phyloP scores from a whole-genome alignment of 2,888 invertebrate genomes.

The Polyploca ridens region DNA sequence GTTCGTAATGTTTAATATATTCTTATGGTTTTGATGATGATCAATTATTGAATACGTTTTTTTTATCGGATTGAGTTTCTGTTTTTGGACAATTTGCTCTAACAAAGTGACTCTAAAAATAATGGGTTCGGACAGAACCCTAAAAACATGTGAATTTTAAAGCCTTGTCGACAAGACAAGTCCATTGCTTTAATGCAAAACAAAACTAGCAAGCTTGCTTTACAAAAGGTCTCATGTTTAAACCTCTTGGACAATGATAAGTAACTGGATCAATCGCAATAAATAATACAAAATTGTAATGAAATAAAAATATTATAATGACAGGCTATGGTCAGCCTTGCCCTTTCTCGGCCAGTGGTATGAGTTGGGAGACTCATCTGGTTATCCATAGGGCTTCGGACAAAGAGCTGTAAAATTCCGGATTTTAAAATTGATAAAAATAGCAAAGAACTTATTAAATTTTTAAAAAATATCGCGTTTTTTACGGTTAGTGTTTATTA shows the following conservation, averaged over 20 bases:
- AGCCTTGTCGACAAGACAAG: neutral
- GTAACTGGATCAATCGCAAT: conserved; percentile 2
- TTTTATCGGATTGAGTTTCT: too few relatives aligned
- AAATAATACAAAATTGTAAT: conserved; percentile 8
- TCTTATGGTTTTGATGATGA: too few relatives aligned
- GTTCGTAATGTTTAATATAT: too few relatives aligned
- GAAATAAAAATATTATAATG: conserved; percentile 4
- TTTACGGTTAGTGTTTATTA: too few relatives aligned
- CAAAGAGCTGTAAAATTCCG: conserved; percentile 2
- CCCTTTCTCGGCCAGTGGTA: conserved; percentile 26
- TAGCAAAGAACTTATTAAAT: neutral
- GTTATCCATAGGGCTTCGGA: conserved; percentile 4
- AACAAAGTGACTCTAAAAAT: too few relatives aligned
- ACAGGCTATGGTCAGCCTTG: conserved; percentile 21
- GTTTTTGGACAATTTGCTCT: too few relatives aligned
- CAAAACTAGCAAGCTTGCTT: neutral
- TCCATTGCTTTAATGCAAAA: neutral
- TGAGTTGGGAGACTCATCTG: neutral
- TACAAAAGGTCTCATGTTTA: conserved; percentile 2
- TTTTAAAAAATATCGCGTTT: too few relatives aligned
- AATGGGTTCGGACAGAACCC: neutral
- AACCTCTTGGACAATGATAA: neutral
- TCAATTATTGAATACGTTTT: too few relatives aligned
- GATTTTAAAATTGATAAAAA: neutral
- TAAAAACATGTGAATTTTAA: neutral